Percentiles rank a stretch among this genome's conserved stretches.
Conservation (phyloP, 2,888 invertebrate species). For the Heliconius ethilla region DNA sequence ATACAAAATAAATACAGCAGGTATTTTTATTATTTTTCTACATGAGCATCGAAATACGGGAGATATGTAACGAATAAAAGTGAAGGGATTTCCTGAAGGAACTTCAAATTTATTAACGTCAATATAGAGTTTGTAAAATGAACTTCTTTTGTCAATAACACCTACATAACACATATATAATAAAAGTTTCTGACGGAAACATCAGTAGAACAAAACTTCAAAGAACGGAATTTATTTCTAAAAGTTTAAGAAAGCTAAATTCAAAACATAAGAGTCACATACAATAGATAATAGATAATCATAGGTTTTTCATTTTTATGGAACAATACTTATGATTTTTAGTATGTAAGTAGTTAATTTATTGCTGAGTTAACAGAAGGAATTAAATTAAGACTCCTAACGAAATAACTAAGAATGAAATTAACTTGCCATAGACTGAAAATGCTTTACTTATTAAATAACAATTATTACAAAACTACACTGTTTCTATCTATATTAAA, state of each 20-base stretch:
- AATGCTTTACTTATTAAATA: too few species aligned
- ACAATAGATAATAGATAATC: not conserved
- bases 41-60: not conserved
- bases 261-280: not conserved
- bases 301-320: too few species aligned
- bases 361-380: too few species aligned
- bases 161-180: not conserved
- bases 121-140: not conserved
- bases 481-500: too few species aligned
- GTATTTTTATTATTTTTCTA: not conserved
- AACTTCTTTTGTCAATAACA: not conserved
- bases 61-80: not conserved
- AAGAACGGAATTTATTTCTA: not conserved
- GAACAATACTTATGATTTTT: too few species aligned
- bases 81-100: too few species aligned
- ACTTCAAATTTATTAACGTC: not conserved
- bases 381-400: too few species aligned
- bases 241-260: not conserved
- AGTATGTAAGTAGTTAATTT: too few species aligned
- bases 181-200: not conserved
- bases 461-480: too few species aligned
- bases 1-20: too few species aligned
- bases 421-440: too few species aligned
- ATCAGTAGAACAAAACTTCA: not conserved
- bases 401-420: too few species aligned